A percentile compares a stretch with the other conserved stretches of the same genome.
These are phyloP conservation scores for Chrysolina americana DNA, from an alignment of 2,888 invertebrate species.

Conservation along the genomic window DNA sequence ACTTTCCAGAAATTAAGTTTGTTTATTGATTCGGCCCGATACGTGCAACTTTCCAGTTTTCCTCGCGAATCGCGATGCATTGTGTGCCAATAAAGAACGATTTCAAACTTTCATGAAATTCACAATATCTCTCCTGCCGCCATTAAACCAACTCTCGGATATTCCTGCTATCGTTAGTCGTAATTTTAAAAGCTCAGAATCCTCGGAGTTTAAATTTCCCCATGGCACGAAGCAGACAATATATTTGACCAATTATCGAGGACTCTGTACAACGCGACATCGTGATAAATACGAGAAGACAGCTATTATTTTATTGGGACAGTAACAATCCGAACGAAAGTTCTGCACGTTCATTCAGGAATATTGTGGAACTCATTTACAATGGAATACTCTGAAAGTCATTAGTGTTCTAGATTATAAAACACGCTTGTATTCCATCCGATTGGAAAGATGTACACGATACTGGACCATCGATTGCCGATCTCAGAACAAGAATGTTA, in stretches of 20 bases:
- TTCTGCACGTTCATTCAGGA: slow-evolving; percentile 57
- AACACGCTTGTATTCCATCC: no score
- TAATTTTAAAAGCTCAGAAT: slow-evolving; percentile 51
- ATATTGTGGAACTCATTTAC: slow-evolving; percentile 8
- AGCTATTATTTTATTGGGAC: slow-evolving; percentile 67
- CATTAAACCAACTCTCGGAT: slow-evolving; percentile 41
- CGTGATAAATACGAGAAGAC: slow-evolving; percentile 66
- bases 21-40: not conserved
- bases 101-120: slow-evolving; percentile 28
- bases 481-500: no score
- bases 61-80: slow-evolving; percentile 9
- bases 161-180: slow-evolving; percentile 48
- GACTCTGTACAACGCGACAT: slow-evolving; percentile 60
- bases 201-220: slow-evolving; percentile 47
- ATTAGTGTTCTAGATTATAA: not conserved
- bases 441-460: no score
- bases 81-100: slow-evolving; percentile 7
- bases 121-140: slow-evolving; percentile 21
- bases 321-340: slow-evolving; percentile 60
- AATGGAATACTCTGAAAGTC: not conserved
- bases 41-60: slow-evolving; percentile 7
- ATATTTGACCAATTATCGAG: slow-evolving; percentile 68
- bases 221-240: slow-evolving; percentile 63
- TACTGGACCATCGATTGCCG: no score
- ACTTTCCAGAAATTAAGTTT: not conserved